phyloP scores from a whole-genome alignment of 2,113 vertebrate species.

The Chrysemys picta region DNA sequence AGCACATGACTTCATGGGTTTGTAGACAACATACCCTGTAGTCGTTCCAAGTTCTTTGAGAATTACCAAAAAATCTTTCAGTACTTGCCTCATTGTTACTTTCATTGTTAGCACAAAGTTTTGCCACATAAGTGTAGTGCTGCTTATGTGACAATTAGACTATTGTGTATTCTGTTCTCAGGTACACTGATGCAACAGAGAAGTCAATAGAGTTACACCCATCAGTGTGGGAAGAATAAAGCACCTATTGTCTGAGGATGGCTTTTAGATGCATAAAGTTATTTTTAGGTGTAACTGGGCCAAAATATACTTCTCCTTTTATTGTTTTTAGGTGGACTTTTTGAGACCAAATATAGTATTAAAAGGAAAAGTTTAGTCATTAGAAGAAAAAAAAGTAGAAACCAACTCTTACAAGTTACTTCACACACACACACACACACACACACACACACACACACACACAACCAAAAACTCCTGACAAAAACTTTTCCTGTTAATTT shows the following conservation, averaged over 20 bases:
- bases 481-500: neutral
- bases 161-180: too few species aligned
- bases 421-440: neutral
- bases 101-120: neutral
- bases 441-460: neutral
- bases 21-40: neutral
- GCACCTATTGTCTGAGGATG: too few species aligned
- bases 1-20: neutral
- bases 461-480: neutral
- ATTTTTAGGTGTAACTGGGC: neutral
- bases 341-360: neutral
- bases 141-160: neutral
- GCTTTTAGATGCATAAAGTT: too few species aligned
- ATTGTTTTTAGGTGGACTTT: neutral
- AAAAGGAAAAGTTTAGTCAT: neutral
- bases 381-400: neutral
- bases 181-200: too few species aligned
- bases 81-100: neutral
- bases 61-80: neutral
- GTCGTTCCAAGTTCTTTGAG: neutral
- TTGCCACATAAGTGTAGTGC: neutral
- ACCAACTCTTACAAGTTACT: neutral
- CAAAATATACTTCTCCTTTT: neutral
- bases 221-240: too few species aligned
- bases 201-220: too few species aligned